Evolutionary conservation across 2,888 invertebrate species (phyloP), one percentile per base, ranked within the genome.

Genomic region (Busseola fusca): DNA sequence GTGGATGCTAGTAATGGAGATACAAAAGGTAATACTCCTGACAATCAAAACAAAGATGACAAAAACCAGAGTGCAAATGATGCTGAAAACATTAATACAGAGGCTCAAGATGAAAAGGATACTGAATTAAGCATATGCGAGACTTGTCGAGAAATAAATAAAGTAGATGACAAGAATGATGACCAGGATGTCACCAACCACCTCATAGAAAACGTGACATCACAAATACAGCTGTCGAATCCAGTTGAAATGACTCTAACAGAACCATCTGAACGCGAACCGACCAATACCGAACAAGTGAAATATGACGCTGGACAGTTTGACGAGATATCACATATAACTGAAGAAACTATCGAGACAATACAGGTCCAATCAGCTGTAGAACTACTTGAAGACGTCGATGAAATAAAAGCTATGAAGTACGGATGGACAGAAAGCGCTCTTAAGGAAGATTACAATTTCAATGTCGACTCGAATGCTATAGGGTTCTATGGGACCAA

Each of bases 151-250:
- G 94, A 94, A 88, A 91, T 94, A 0, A 90, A 87, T 57, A 88
- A 89, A 70, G 87, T 89, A 0, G 93, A 91, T 42, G 91, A 90
- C 0, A 90, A 87, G 71, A 88, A 89, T 71, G 90, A 89, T 14
- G 90, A 88, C 6, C 74, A 93, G 59, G 90, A 94, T 83, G 85
- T 95, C 18, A 95, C 95, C 1, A 82, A 87, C 21, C 91, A 95
- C 63, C 78, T 95, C 18, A 94, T 95, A 65, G 93, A 95, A 81
- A 95, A 95, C 75, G 92, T 95, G 52, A 94, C 91, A 50, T 90
- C 94, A 5, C 93, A 91, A 3, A 92, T 95, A 80, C 94, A 93
- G 69, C 86, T 95, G n/a, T 89, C 87, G 0, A 93, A 95, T 82
- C 90, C 95, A 4, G 93, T 95, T 21, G 93, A 91, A 87, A 92